Conservation (phyloP, 2,888 invertebrate species). For the Helobdella robusta region DNA sequence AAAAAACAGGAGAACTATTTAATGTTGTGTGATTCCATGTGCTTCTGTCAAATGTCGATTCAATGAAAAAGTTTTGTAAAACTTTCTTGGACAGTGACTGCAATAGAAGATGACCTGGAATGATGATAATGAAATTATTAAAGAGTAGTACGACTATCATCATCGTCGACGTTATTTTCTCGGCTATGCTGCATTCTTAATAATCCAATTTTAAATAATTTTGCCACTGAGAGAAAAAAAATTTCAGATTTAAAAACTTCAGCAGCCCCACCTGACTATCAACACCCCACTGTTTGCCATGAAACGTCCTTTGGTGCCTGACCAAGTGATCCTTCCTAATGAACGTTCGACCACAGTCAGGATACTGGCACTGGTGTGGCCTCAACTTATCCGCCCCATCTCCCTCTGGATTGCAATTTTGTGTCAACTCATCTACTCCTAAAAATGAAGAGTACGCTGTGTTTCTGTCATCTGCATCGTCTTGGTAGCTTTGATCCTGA, state of each 20-base stretch:
- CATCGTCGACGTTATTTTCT: not conserved
- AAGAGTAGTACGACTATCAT: not conserved
- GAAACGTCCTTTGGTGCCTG: slow-evolving; percentile 15
- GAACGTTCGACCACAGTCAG: slow-evolving; percentile 18
- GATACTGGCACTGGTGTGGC: slow-evolving; percentile 10
- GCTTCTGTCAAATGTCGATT: slow-evolving; percentile 13
- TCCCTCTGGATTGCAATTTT: too few species aligned
- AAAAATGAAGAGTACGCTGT: too few species aligned
- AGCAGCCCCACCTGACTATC: slow-evolving; percentile 20
- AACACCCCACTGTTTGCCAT: slow-evolving; percentile 21
- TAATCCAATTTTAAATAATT: too few species aligned
- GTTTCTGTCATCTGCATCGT: too few species aligned
- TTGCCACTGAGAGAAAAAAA: too few species aligned
- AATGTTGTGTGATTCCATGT: slow-evolving; percentile 12
- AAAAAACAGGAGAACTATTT: too few species aligned
- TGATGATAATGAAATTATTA: not conserved
- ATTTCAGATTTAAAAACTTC: not conserved
- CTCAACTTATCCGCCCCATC: slow-evolving; percentile 6
- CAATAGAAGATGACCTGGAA: slow-evolving; percentile 10
- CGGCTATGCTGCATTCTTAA: not conserved
- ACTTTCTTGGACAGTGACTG: slow-evolving; percentile 9
- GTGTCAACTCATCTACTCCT: too few species aligned
- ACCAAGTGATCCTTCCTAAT: slow-evolving; percentile 22
- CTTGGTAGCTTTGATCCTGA: too few species aligned
- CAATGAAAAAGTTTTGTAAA: slow-evolving; percentile 18